These are phyloP conservation scores for Adineta ricciae DNA, from an alignment of 2,888 invertebrate species.

Conservation along the genomic window DNA sequence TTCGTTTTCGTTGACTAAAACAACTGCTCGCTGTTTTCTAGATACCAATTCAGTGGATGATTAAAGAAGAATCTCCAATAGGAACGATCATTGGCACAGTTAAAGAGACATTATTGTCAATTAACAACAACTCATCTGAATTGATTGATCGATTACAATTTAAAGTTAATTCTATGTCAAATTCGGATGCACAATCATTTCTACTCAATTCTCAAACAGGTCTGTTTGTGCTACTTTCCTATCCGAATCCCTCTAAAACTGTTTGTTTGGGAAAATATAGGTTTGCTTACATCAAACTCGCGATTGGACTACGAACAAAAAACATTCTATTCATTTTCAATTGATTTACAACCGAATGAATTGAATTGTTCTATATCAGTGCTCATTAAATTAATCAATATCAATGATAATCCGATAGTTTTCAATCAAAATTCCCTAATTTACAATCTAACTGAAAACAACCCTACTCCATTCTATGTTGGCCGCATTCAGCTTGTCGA, in stretches of 20 bases:
- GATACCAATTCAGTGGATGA: neutral
- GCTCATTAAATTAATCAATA: neutral
- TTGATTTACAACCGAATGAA: neutral
- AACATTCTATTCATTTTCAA: neutral
- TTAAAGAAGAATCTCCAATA: neutral
- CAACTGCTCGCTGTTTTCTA: too few relatives aligned
- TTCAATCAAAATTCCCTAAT: neutral
- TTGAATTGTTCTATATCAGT: neutral
- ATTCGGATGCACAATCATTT: neutral
- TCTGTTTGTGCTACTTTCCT: neutral
- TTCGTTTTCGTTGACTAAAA: too few relatives aligned
- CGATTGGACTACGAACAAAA: neutral
- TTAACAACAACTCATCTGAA: neutral
- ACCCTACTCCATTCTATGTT: neutral
- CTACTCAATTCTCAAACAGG: neutral
- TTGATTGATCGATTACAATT: neutral
- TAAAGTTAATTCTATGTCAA: neutral
- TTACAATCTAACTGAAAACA: neutral
- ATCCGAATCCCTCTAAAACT: too few relatives aligned
- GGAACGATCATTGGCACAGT: neutral
- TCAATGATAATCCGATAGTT: neutral
- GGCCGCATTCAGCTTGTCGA: neutral
- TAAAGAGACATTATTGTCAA: neutral
- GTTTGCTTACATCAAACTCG: neutral
- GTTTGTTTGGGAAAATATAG: neutral